phyloP scores from a whole-genome alignment of 2,888 invertebrate species.

The Phortica magna region DNA sequence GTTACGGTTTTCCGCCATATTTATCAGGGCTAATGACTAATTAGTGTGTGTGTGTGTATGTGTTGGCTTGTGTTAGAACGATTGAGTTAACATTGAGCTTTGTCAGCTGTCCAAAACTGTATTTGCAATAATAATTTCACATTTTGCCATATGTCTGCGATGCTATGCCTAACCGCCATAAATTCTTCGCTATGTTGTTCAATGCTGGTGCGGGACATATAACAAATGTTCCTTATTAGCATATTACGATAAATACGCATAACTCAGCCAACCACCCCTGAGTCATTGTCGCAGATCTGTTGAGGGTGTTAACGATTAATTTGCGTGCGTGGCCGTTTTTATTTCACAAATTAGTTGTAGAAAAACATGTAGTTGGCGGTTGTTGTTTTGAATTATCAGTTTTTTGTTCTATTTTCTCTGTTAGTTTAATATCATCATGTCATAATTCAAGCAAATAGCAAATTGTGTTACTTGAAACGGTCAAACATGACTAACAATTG shows the following conservation, averaged over 20 bases:
- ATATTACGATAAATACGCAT: too few species aligned
- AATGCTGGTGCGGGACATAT: too few species aligned
- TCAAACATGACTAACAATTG: too few species aligned
- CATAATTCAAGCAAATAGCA: not conserved
- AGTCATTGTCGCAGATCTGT: not conserved
- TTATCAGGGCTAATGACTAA: constrained; percentile 8
- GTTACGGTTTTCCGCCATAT: not conserved
- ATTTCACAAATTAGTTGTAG: not conserved
- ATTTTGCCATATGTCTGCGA: too few species aligned
- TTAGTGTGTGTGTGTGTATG: not conserved
- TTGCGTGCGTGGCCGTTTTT: not conserved
- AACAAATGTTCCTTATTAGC: too few species aligned
- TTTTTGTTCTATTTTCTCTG: not conserved
- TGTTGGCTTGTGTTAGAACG: not conserved
- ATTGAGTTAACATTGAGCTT: too few species aligned
- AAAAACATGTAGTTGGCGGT: not conserved
- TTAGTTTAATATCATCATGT: not conserved
- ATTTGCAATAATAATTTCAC: too few species aligned
- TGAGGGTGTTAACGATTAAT: not conserved
- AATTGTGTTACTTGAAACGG: too few species aligned
- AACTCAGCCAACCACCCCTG: too few species aligned
- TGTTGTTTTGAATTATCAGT: constrained; percentile 1
- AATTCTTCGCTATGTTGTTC: not conserved
- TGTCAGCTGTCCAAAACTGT: too few species aligned
- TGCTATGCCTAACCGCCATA: not conserved